Evolutionary conservation across 2,797 vertebrate genomes (phyloP).

Genomic region (Chloroceryle inda): DNA sequence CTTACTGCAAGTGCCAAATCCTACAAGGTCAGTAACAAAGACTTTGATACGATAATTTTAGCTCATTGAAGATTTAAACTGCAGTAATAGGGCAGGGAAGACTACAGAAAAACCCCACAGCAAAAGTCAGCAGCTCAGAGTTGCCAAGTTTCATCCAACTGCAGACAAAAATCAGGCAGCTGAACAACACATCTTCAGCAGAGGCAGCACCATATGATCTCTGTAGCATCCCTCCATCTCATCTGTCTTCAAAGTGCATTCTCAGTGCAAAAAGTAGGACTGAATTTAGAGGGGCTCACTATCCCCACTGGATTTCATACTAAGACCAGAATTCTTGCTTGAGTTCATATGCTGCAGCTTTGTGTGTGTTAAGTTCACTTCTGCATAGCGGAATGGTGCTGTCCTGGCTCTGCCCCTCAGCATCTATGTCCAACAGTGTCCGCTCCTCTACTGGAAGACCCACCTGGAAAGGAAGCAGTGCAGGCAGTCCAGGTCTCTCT

Average conservation of each 20-base stretch:
- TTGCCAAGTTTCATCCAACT: slow-evolving; percentile 55
- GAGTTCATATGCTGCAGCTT: slow-evolving; percentile 88
- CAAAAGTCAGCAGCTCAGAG: slow-evolving; percentile 65
- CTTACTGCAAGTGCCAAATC: slow-evolving; percentile 62
- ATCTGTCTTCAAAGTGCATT: slow-evolving; percentile 86
- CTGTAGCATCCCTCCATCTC: slow-evolving; percentile 76
- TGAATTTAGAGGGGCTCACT: slow-evolving; percentile 67
- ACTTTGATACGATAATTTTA: slow-evolving; percentile 66
- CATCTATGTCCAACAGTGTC: slow-evolving; percentile 91
- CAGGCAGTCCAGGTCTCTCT: slow-evolving; percentile 85
- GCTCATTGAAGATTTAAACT: slow-evolving; percentile 59
- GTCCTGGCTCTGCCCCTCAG: slow-evolving; percentile 93
- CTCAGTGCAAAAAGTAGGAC: slow-evolving; percentile 84
- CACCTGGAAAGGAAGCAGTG: slow-evolving; percentile 84
- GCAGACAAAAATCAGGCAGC: slow-evolving; percentile 57
- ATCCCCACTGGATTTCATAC: slow-evolving; percentile 63
- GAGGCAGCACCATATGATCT: slow-evolving; percentile 69
- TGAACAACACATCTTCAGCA: slow-evolving; percentile 31
- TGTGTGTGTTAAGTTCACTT: slow-evolving; percentile 85
- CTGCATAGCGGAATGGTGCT: slow-evolving; percentile 92
- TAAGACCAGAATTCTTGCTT: slow-evolving; percentile 93
- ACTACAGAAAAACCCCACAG: slow-evolving; percentile 70
- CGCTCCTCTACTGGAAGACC: slow-evolving; percentile 76
- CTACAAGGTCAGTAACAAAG: slow-evolving; percentile 59
- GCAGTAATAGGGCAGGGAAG: slow-evolving; percentile 63